Evolutionary conservation across 2,797 vertebrate genomes (phyloP).

Genomic region (Ceyx erithaca): DNA sequence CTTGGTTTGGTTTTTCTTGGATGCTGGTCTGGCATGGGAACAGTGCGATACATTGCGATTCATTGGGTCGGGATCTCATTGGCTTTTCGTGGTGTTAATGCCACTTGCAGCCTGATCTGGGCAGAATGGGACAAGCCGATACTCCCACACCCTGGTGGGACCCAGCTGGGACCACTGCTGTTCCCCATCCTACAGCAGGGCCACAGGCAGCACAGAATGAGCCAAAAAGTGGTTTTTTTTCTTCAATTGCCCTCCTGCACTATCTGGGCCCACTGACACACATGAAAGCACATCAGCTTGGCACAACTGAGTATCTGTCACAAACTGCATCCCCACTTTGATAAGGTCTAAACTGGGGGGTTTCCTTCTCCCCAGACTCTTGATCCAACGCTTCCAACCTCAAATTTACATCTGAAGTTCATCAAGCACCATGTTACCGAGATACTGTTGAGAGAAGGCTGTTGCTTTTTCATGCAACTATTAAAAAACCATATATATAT

Average conservation of each 20-base stretch:
- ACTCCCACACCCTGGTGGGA: neutral
- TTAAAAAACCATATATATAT: neutral
- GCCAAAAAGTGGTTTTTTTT: neutral
- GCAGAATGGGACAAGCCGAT: neutral
- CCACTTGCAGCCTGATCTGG: neutral
- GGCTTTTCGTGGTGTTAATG: rapidly evolving
- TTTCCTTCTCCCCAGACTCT: neutral
- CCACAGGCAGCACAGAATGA: neutral
- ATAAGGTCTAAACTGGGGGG: neutral
- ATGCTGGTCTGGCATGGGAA: neutral
- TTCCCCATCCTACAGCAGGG: neutral
- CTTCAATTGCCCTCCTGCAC: rapidly evolving
- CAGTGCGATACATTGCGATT: neutral
- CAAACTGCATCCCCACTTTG: neutral
- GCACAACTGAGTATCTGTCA: rapidly evolving
- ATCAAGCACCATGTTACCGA: neutral
- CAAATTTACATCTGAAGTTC: neutral
- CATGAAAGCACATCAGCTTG: neutral
- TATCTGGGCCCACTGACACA: neutral
- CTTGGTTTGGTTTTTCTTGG: neutral
- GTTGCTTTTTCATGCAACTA: neutral
- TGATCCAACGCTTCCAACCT: neutral
- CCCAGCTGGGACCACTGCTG: rapidly evolving
- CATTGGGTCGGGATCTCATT: neutral
- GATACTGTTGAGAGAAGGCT: neutral